phyloP scores from a whole-genome alignment of 1,140 invertebrate species.

The Hyposmocoma kahamanoa region DNA sequence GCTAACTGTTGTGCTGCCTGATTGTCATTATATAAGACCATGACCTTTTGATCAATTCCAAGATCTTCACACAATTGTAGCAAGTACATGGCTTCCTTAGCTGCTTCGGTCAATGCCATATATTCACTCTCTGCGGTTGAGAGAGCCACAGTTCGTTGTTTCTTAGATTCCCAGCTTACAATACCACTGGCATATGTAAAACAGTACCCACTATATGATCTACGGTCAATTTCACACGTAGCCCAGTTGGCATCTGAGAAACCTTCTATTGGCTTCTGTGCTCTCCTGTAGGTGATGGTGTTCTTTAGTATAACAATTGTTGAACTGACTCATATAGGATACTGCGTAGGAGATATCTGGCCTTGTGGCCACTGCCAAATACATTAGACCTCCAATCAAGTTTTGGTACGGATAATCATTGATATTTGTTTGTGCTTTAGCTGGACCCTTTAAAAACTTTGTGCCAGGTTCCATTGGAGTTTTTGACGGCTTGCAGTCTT shows the following conservation, averaged over 20 bases:
- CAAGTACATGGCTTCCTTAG: constrained; percentile 20
- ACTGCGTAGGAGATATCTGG: constrained; percentile 9
- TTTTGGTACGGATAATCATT: constrained; percentile 5
- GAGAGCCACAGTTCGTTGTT: constrained; percentile 12
- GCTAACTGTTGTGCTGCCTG: constrained; percentile 16
- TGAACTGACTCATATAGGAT: constrained; percentile 5
- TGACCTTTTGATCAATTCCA: constrained; percentile 11
- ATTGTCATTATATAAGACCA: constrained; percentile 21
- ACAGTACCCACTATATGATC: constrained; percentile 16
- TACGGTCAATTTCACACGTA: constrained; percentile 14
- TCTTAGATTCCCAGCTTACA: constrained; percentile 17
- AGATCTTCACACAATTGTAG: constrained; percentile 18
- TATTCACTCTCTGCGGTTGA: constrained; percentile 4
- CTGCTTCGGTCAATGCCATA: constrained; percentile 11
- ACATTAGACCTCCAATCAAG: constrained; percentile 8
- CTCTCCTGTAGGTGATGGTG: constrained; percentile 1
- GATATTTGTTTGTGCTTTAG: background rate
- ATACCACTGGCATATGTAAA: constrained; percentile 12
- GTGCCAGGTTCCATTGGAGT: constrained; percentile 16
- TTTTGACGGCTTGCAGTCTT: constrained; percentile 2
- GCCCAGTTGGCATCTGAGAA: constrained; percentile 19
- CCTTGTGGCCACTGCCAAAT: constrained; percentile 1
- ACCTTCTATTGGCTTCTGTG: background rate
- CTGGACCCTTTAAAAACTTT: background rate
- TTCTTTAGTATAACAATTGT: constrained; percentile 8